Evolutionary conservation across 2,797 vertebrate species (phyloP).

Genomic region (Lepilemur ruficaudatus): DNA sequence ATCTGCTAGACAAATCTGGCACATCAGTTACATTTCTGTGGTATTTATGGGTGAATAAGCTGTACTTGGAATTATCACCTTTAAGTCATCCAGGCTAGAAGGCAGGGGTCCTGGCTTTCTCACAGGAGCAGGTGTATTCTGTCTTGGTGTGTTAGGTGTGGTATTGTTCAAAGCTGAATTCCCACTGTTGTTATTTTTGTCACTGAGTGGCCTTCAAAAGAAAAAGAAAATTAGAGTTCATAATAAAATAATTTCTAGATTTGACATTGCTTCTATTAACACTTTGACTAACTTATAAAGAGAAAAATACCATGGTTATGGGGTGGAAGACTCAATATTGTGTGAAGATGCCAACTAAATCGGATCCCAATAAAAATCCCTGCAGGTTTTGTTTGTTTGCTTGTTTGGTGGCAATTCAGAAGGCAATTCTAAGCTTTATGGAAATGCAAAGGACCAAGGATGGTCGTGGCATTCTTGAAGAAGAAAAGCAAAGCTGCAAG

Average conservation of each 20-base stretch:
- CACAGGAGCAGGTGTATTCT: slow-evolving; percentile 77
- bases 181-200: slow-evolving; percentile 89
- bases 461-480: neutral
- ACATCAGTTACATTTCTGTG: neutral
- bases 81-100: slow-evolving; percentile 94
- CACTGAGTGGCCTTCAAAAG: slow-evolving; percentile 86
- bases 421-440: neutral
- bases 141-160: slow-evolving; percentile 79
- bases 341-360: neutral
- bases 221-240: slow-evolving; percentile 68
- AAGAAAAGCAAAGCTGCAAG: neutral
- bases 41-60: neutral
- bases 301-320: neutral
- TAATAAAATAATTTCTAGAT: neutral
- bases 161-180: slow-evolving; percentile 81
- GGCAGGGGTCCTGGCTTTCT: slow-evolving; percentile 90
- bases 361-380: neutral
- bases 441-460: neutral
- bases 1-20: neutral
- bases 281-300: neutral
- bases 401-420: neutral
- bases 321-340: neutral
- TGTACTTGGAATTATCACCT: slow-evolving; percentile 85
- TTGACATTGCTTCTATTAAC: neutral
- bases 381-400: neutral